Evolutionary conservation across 2,797 vertebrate genomes (phyloP).

Genomic region (Schizothorax lantsangensis): DNA sequence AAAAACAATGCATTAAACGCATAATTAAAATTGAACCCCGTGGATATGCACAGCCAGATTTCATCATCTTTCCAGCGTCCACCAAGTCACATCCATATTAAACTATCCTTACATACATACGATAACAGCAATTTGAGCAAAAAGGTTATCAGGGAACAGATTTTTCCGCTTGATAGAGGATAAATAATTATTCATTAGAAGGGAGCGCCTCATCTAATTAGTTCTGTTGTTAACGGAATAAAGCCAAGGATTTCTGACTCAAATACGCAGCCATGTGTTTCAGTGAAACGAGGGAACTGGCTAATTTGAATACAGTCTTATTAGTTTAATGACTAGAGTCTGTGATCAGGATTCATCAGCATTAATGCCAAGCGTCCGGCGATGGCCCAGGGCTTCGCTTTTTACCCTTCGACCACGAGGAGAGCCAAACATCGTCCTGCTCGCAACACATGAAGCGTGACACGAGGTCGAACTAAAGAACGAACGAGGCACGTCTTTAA

Average conservation of each 20-base stretch:
- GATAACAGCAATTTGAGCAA: slow-evolving; percentile 48
- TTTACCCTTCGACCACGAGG: slow-evolving; percentile 73
- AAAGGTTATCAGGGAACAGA: slow-evolving; percentile 58
- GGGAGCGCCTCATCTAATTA: slow-evolving; percentile 74
- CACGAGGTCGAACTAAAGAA: slow-evolving; percentile 66
- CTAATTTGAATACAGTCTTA: slow-evolving; percentile 96
- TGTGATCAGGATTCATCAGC: slow-evolving; percentile 98
- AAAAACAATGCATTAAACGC: not conserved
- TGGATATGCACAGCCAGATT: not conserved
- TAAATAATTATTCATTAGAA: slow-evolving; percentile 81
- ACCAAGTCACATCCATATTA: slow-evolving; percentile 40
- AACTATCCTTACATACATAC: slow-evolving; percentile 46
- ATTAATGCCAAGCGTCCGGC: slow-evolving; percentile 85
- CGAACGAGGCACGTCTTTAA: slow-evolving; percentile 61
- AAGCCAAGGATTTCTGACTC: slow-evolving; percentile 50
- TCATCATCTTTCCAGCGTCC: slow-evolving; percentile 18
- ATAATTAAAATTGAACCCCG: not conserved
- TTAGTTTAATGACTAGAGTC: slow-evolving; percentile 98
- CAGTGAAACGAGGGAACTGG: slow-evolving; percentile 66
- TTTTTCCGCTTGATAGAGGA: slow-evolving; percentile 75
- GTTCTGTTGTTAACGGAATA: slow-evolving; percentile 67
- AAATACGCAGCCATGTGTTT: slow-evolving; percentile 51
- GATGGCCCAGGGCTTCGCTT: slow-evolving; percentile 84
- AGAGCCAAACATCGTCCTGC: slow-evolving; percentile 73
- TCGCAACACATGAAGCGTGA: slow-evolving; percentile 80